Conservation (phyloP, 2,113 vertebrate species). For the Strix aluco region DNA sequence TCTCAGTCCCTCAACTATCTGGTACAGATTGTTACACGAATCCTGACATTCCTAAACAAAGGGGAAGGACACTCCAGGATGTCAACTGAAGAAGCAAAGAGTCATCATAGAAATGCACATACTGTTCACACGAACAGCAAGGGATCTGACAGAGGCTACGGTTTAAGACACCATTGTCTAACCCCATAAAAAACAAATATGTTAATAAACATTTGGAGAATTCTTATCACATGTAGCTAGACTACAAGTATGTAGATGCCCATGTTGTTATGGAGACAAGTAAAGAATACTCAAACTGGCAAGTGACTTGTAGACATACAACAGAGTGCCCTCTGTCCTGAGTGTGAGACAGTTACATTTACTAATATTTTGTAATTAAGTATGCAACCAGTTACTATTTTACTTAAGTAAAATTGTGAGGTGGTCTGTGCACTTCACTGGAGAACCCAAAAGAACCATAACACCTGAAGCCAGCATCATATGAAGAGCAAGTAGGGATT, state of each 20-base stretch:
- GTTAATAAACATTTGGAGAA: not conserved
- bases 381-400: not conserved
- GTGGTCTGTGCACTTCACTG: not conserved
- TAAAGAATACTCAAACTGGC: not conserved
- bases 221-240: not conserved
- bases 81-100: not conserved
- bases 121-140: not conserved
- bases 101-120: not conserved
- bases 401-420: not conserved
- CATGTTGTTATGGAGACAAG: not conserved
- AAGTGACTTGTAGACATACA: not conserved
- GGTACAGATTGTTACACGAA: not conserved
- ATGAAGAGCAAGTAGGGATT: rapidly evolving
- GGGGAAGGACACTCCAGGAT: not conserved
- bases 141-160: not conserved
- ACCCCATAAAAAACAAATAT: not conserved
- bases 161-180: not conserved
- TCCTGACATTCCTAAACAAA: not conserved
- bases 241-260: rapidly evolving
- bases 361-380: not conserved
- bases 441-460: not conserved
- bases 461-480: not conserved
- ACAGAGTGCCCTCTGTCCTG: not conserved
- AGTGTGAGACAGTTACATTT: not conserved
- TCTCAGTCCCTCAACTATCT: not conserved